These are phyloP conservation scores for Synanceia verrucosa DNA, from an alignment of 2,797 vertebrate species.

Conservation along the genomic window DNA sequence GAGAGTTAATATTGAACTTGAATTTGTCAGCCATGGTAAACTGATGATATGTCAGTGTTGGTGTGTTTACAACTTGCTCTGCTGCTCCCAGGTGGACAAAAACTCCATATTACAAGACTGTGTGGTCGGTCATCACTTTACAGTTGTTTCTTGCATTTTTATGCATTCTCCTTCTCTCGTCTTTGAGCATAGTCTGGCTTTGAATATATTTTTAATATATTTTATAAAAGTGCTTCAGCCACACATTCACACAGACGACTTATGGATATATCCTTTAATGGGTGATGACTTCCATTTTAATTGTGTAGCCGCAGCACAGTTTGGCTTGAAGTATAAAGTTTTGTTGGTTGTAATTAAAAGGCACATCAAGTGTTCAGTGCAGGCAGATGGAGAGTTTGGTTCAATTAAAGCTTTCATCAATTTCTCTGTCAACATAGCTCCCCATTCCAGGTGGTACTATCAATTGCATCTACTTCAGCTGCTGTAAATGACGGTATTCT, in stretches of 20 bases:
- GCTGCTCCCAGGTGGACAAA: too few relatives aligned
- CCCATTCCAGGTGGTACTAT: slow-evolving; percentile 23
- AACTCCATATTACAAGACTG: background rate
- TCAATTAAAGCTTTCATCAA: slow-evolving; percentile 40
- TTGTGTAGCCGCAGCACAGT: background rate
- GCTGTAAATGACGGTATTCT: background rate
- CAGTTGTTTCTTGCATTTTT: too few relatives aligned
- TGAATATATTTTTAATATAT: slow-evolving; percentile 44
- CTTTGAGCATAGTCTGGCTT: slow-evolving; percentile 17
- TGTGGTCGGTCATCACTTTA: background rate
- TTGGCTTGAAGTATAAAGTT: slow-evolving; percentile 1
- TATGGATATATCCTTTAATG: background rate
- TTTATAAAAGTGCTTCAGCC: slow-evolving; percentile 38
- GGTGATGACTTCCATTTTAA: slow-evolving; percentile 14
- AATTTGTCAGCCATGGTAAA: background rate
- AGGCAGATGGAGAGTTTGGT: slow-evolving; percentile 24
- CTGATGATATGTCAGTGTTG: background rate
- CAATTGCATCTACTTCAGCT: slow-evolving; percentile 33
- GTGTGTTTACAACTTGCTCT: background rate
- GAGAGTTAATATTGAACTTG: background rate
- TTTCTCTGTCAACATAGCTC: slow-evolving; percentile 30
- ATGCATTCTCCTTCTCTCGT: too few relatives aligned
- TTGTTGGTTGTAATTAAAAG: slow-evolving; percentile 53
- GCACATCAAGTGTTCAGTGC: slow-evolving; percentile 17
- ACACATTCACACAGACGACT: too few relatives aligned